Evolutionary conservation across 2,888 invertebrate species (phyloP).

Genomic region (Drosophila diplacantha): DNA sequence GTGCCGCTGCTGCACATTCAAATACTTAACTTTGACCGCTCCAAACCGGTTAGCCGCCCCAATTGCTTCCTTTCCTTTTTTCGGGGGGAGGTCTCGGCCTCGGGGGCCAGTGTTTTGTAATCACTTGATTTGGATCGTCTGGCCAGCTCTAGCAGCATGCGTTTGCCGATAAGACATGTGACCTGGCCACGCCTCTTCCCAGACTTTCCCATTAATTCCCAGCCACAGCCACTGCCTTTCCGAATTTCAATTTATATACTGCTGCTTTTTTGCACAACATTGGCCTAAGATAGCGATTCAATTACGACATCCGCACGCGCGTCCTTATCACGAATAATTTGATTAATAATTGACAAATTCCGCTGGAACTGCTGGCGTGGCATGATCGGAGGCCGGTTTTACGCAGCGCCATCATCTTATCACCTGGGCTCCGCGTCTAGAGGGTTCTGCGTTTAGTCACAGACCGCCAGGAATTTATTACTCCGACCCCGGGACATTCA

Average conservation of each 20-base stretch:
- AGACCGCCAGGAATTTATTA: conserved; percentile 23
- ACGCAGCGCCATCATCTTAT: conserved; percentile 8
- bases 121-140: conserved; percentile 26
- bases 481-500: conserved; percentile 25
- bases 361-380: conserved; percentile 24
- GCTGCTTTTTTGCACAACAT: conserved; percentile 20
- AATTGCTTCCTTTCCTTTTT: conserved; percentile 21
- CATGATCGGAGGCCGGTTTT: conserved; percentile 30
- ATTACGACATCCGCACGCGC: conserved; percentile 42
- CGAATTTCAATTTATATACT: conserved; percentile 15
- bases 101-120: conserved; percentile 38
- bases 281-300: conserved; percentile 38
- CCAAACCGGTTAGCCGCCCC: conserved; percentile 47
- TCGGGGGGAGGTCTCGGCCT: neutral
- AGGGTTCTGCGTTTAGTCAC: conserved; percentile 27
- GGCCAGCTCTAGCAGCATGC: conserved; percentile 18
- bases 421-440: neutral
- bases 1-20: conserved; percentile 48
- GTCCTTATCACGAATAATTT: conserved; percentile 46
- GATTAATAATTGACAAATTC: conserved; percentile 36
- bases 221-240: conserved; percentile 3
- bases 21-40: conserved; percentile 43
- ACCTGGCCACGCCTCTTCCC: conserved; percentile 50
- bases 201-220: conserved; percentile 9
- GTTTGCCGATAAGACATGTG: conserved; percentile 65